Conservation (phyloP, 1,140 invertebrate genomes). For the Apis mellifera region DNA sequence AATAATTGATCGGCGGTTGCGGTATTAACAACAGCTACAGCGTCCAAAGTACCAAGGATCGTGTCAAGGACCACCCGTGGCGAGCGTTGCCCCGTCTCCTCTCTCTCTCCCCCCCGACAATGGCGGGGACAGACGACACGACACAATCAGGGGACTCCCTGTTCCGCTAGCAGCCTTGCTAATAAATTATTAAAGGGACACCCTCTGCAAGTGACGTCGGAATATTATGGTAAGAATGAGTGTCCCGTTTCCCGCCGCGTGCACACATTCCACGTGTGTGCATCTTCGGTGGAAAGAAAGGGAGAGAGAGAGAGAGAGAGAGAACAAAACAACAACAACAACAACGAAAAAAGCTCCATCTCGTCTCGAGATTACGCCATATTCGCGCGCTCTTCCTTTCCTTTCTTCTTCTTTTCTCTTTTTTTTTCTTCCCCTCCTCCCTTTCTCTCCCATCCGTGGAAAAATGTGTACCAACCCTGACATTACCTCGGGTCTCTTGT, state of each 20-base stretch:
- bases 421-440: not conserved
- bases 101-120: conserved; percentile 61
- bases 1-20: conserved; percentile 75
- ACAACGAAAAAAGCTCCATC: not conserved
- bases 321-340: no score
- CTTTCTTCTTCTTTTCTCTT: no score
- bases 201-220: conserved; percentile 78
- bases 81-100: conserved; percentile 61
- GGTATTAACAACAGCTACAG: conserved; percentile 76
- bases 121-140: conserved; percentile 79
- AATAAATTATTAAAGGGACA: conserved; percentile 82
- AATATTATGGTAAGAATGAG: conserved; percentile 72
- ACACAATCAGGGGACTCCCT: conserved; percentile 77
- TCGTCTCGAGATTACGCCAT: not conserved
- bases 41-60: conserved; percentile 72
- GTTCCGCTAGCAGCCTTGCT: conserved; percentile 68
- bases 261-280: not conserved
- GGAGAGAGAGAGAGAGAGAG: no score
- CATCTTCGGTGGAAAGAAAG: conserved; percentile 9
- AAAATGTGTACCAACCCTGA: conserved; percentile 38
- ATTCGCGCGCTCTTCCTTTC: not conserved
- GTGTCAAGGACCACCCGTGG: conserved; percentile 80
- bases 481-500: conserved; percentile 34
- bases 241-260: conserved; percentile 42
- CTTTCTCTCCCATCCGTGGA: conserved; percentile 21